These are phyloP conservation scores for Eurois occulta DNA, from an alignment of 2,888 invertebrate species.

Conservation along the genomic window DNA sequence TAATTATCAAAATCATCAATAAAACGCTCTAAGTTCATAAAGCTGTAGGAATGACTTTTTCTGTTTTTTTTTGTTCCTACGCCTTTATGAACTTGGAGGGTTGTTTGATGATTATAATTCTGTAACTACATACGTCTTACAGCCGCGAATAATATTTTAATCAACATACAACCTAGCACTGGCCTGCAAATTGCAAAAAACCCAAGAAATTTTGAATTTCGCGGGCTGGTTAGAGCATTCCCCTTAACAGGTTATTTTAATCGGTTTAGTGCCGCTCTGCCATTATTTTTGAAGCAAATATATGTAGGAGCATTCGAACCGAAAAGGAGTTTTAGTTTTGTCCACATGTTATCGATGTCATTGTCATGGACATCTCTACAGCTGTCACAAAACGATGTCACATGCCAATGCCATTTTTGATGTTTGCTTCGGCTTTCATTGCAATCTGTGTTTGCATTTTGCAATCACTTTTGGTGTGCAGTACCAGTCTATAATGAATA, in stretches of 20 bases:
- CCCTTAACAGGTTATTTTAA: neutral
- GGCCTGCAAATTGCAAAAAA: too few species aligned
- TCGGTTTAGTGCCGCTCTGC: neutral
- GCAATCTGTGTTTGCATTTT: constrained; percentile 57
- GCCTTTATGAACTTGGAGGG: too few species aligned
- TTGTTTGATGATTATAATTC: too few species aligned
- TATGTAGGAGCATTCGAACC: neutral
- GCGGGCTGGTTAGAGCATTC: too few species aligned
- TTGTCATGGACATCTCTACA: constrained; percentile 2
- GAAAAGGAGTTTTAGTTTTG: neutral
- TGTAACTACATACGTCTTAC: too few species aligned
- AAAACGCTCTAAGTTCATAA: too few species aligned
- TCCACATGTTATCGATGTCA: neutral
- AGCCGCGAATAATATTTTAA: too few species aligned
- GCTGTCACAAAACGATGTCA: constrained; percentile 25
- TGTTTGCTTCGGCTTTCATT: constrained; percentile 23
- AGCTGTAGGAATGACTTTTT: too few species aligned
- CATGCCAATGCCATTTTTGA: constrained; percentile 43
- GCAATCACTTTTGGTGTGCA: constrained; percentile 59
- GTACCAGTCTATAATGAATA: constrained; percentile 62
- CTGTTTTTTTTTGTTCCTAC: too few species aligned
- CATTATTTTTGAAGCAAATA: neutral
- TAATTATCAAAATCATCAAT: too few species aligned
- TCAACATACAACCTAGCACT: too few species aligned
- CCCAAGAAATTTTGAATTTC: too few species aligned